Conservation (phyloP, 2,113 vertebrate genomes). For the Daboia siamensis region DNA sequence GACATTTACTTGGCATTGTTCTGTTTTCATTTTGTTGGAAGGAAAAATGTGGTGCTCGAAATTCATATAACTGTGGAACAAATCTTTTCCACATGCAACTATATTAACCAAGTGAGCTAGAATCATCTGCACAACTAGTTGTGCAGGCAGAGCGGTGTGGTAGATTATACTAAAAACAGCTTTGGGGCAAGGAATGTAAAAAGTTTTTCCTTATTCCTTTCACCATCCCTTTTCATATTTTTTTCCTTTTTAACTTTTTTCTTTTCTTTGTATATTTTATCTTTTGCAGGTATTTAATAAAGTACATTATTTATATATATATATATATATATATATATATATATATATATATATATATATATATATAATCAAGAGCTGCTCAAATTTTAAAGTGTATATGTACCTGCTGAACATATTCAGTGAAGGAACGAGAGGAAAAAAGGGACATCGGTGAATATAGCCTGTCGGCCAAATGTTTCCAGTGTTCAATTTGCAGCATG, state of each 20-base stretch:
- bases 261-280: background rate
- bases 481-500: background rate
- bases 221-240: background rate
- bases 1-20: slow-evolving; percentile 30
- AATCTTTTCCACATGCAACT: slow-evolving; percentile 22
- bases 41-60: background rate
- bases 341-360: no score
- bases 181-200: background rate
- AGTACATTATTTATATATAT: background rate
- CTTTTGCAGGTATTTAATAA: background rate
- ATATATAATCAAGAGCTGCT: background rate
- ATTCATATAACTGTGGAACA: slow-evolving; percentile 28
- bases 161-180: background rate
- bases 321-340: no score
- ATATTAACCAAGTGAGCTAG: background rate
- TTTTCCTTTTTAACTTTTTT: background rate
- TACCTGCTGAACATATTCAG: background rate
- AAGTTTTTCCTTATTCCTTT: background rate
- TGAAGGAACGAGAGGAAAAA: background rate
- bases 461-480: background rate
- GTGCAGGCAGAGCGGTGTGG: background rate
- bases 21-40: background rate
- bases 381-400: background rate
- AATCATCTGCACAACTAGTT: background rate
- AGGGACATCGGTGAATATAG: background rate